These are phyloP conservation scores for Chelon auratus DNA, from an alignment of 2,797 vertebrate genomes.

Conservation along the genomic window DNA sequence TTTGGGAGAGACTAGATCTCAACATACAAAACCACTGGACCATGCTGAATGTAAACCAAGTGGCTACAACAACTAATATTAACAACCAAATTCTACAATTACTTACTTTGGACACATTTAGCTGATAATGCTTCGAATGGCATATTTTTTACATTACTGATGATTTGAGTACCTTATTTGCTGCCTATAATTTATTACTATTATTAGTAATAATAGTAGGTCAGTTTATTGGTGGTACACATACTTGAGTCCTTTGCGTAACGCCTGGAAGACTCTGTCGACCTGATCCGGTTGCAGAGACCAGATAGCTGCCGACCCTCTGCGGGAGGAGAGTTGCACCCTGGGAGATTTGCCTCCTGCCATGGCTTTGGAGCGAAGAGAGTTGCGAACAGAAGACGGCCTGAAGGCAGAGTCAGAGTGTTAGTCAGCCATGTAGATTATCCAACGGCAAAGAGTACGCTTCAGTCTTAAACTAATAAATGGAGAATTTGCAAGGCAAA, in stretches of 20 bases:
- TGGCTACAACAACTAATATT: background rate
- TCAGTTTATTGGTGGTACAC: background rate
- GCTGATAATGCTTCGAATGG: no score
- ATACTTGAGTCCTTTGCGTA: constrained; percentile 92
- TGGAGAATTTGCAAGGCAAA: no score
- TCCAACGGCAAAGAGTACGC: no score
- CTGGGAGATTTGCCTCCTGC: constrained; percentile 82
- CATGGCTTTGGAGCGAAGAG: constrained; percentile 85
- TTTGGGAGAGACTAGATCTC: background rate
- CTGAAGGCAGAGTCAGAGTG: constrained; percentile 71
- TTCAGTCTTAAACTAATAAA: no score
- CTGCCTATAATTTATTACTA: no score
- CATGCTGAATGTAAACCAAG: no score
- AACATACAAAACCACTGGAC: background rate
- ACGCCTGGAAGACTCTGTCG: constrained; percentile 91
- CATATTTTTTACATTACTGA: no score
- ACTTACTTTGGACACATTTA: no score
- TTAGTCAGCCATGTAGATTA: background rate
- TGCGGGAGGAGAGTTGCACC: constrained; percentile 82
- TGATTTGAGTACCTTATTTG: no score
- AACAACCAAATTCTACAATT: no score
- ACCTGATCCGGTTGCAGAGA: constrained; percentile 89
- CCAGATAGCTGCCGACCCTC: constrained; percentile 67
- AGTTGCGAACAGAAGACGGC: constrained; percentile 84
- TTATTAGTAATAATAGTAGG: background rate